Percentiles rank a stretch among this genome's conserved stretches.
Evolutionary conservation across 2,888 invertebrate species (phyloP).

Genomic region (Pyrochroa serraticornis): DNA sequence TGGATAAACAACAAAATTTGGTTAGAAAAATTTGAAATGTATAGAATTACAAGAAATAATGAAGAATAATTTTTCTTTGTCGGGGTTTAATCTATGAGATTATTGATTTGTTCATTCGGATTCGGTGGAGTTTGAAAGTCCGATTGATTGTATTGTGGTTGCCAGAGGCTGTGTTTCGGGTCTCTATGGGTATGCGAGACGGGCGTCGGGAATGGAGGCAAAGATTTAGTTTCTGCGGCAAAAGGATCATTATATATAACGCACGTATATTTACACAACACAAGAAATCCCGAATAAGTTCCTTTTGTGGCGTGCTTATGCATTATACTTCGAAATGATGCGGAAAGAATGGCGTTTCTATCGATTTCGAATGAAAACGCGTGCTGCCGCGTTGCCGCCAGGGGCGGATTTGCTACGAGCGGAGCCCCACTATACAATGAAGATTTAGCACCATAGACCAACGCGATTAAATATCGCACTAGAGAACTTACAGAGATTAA

Average conservation of each 20-base stretch:
- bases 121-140: slow-evolving; percentile 26
- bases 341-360: slow-evolving; percentile 15
- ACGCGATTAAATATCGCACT: too few relatives aligned
- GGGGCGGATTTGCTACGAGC: neutral
- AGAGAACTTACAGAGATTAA: too few relatives aligned
- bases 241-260: slow-evolving; percentile 2
- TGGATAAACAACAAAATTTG: too few relatives aligned
- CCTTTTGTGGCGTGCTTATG: slow-evolving; percentile 22
- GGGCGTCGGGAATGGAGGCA: neutral
- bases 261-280: slow-evolving; percentile 12
- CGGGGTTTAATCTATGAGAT: too few relatives aligned
- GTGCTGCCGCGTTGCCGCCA: neutral
- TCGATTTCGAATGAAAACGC: slow-evolving; percentile 12
- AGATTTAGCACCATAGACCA: neutral
- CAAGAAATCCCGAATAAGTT: slow-evolving; percentile 22
- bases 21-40: too few relatives aligned
- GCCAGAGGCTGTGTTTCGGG: too few relatives aligned
- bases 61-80: too few relatives aligned
- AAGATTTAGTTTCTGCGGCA: slow-evolving; percentile 1
- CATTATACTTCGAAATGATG: slow-evolving; percentile 16
- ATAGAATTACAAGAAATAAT: slow-evolving; percentile 44
- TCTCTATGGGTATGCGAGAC: too few relatives aligned
- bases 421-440: neutral
- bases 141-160: neutral
- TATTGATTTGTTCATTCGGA: slow-evolving; percentile 37